phyloP scores from a whole-genome alignment of 1,140 invertebrate genomes.

The Zaprionus camerounensis region DNA sequence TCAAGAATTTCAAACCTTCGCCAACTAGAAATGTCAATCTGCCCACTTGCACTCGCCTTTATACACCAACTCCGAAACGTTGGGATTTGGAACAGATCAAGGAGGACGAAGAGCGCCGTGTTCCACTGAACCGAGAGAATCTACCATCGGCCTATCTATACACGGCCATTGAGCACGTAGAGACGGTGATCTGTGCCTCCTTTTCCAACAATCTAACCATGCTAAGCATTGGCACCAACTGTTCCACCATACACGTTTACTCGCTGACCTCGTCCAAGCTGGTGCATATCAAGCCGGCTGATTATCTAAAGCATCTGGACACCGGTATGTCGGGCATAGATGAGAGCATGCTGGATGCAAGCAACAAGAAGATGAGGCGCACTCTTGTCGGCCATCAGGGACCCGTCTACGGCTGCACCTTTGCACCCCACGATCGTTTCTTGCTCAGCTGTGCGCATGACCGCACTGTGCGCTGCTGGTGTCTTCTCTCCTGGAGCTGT shows the following conservation, averaged over 20 bases:
- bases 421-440: slow-evolving; percentile 50
- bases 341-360: slow-evolving; percentile 44
- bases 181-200: slow-evolving; percentile 49
- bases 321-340: slow-evolving; percentile 28
- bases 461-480: slow-evolving; percentile 56
- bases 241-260: slow-evolving; percentile 34
- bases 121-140: slow-evolving; percentile 16
- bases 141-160: slow-evolving; percentile 58
- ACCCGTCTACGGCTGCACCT: slow-evolving; percentile 37
- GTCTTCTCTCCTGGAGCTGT: slow-evolving; percentile 59
- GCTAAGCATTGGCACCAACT: slow-evolving; percentile 48
- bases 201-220: slow-evolving; percentile 50
- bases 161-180: slow-evolving; percentile 10
- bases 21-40: slow-evolving; percentile 18
- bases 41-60: slow-evolving; percentile 28
- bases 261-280: slow-evolving; percentile 53
- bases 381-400: slow-evolving; percentile 50
- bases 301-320: slow-evolving; percentile 30
- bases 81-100: slow-evolving; percentile 42
- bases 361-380: slow-evolving; percentile 20
- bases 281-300: slow-evolving; percentile 46
- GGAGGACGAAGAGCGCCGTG: slow-evolving; percentile 52
- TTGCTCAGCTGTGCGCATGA: slow-evolving; percentile 59
- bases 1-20: slow-evolving; percentile 21
- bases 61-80: slow-evolving; percentile 32